phyloP scores from a whole-genome alignment of 2,113 vertebrate genomes.

The Vidua chalybeata region DNA sequence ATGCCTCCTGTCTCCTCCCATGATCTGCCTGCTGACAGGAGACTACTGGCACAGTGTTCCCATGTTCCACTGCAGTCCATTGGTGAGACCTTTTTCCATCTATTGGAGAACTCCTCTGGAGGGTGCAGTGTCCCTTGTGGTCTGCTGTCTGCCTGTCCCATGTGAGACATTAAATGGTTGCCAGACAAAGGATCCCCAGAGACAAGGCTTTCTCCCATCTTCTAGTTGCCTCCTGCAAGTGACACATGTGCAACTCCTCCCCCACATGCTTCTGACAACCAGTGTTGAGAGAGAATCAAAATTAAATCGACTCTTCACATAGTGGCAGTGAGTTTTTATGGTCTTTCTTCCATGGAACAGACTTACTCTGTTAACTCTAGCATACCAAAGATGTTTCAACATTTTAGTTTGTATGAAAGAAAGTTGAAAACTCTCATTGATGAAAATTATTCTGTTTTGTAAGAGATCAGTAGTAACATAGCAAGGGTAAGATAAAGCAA shows the following conservation, averaged over 20 bases:
- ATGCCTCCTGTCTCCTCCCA: not conserved
- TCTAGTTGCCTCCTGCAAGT: not conserved
- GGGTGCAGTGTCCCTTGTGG: not conserved
- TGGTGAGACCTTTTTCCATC: not conserved
- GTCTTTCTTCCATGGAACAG: not conserved
- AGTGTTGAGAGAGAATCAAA: not conserved
- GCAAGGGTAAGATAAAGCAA: not conserved
- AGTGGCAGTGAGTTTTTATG: conserved; percentile 27
- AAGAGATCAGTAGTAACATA: not conserved
- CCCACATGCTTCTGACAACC: not conserved
- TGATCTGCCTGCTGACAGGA: no score
- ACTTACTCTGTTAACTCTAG: not conserved
- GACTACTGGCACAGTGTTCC: not conserved
- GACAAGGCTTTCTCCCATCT: not conserved
- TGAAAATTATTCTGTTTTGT: not conserved
- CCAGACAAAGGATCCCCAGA: not conserved
- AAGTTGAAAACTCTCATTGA: not conserved
- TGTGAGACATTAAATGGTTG: not conserved
- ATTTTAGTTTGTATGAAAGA: not conserved
- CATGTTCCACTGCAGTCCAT: rapidly evolving
- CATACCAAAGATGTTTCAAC: not conserved
- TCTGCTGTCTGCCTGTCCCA: not conserved
- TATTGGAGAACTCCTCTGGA: not conserved
- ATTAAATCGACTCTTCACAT: not conserved
- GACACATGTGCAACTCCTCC: not conserved